Evolutionary conservation across 2,888 invertebrate species (phyloP).

Genomic region (Acleris holmiana): DNA sequence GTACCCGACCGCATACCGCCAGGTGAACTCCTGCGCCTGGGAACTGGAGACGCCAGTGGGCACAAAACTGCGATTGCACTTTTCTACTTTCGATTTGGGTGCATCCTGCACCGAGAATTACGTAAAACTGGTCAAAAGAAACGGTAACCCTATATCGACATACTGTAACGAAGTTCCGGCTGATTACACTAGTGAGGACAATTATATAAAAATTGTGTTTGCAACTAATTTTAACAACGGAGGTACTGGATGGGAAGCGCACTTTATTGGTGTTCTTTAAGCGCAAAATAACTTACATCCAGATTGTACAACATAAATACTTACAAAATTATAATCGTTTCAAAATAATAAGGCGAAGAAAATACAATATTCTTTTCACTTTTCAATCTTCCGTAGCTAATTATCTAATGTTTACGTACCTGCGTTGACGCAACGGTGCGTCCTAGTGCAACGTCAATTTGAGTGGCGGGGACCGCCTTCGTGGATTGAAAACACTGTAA

Average conservation of each 20-base stretch:
- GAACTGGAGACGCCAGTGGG: constrained; percentile 66
- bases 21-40: constrained; percentile 67
- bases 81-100: constrained; percentile 86
- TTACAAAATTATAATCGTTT: no score
- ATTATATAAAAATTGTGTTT: constrained; percentile 85
- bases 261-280: constrained; percentile 53
- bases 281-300: neutral
- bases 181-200: constrained; percentile 78
- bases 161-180: constrained; percentile 85
- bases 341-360: no score
- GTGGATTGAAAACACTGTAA: no score
- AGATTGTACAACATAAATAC: neutral
- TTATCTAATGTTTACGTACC: no score
- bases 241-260: constrained; percentile 88
- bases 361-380: no score
- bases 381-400: no score
- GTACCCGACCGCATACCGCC: constrained; percentile 68
- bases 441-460: no score
- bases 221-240: constrained; percentile 87
- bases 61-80: constrained; percentile 58
- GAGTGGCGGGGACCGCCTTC: no score
- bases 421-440: no score
- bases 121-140: constrained; percentile 85
- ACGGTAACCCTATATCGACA: constrained; percentile 64
- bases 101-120: constrained; percentile 86